phyloP scores from a whole-genome alignment of 1,140 invertebrate species.

The Temnothorax longispinosus region DNA sequence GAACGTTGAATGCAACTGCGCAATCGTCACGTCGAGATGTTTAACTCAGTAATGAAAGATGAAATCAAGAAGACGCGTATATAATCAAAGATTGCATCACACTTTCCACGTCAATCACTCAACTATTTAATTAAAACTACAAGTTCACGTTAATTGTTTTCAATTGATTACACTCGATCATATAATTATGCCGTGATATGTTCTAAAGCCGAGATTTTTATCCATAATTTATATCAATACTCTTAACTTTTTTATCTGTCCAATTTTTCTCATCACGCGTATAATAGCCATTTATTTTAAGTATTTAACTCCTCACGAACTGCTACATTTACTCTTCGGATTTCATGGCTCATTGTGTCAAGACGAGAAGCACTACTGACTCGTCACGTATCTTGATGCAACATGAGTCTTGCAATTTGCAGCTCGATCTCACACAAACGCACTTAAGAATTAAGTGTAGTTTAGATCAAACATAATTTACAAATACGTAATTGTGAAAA shows the following conservation, averaged over 20 bases:
- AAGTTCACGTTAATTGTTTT: constrained; percentile 1
- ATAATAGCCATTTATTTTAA: constrained; percentile 41
- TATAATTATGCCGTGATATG: not conserved
- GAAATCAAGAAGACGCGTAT: constrained; percentile 3
- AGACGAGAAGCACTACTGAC: constrained; percentile 12
- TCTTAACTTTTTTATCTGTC: not conserved
- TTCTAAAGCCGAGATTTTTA: not conserved
- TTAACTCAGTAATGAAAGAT: constrained; percentile 11
- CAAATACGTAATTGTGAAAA: not conserved
- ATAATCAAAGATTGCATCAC: constrained; percentile 6
- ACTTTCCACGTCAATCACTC: not conserved
- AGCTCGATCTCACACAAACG: constrained; percentile 2
- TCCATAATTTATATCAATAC: not conserved
- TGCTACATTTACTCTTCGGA: constrained; percentile 21
- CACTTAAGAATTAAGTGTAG: constrained; percentile 23
- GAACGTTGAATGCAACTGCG: not conserved
- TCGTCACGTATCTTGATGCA: constrained; percentile 5
- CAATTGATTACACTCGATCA: not conserved
- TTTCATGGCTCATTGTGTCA: constrained; percentile 1
- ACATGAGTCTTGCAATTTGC: constrained; percentile 30
- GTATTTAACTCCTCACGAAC: constrained; percentile 20
- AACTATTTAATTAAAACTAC: constrained; percentile 5
- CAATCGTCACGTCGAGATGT: not conserved
- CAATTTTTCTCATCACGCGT: not conserved
- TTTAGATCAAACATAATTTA: not conserved